A percentile compares a stretch with the other conserved stretches of the same genome.
Conservation (phyloP, 2,113 vertebrate species). For the Galbula dea region DNA sequence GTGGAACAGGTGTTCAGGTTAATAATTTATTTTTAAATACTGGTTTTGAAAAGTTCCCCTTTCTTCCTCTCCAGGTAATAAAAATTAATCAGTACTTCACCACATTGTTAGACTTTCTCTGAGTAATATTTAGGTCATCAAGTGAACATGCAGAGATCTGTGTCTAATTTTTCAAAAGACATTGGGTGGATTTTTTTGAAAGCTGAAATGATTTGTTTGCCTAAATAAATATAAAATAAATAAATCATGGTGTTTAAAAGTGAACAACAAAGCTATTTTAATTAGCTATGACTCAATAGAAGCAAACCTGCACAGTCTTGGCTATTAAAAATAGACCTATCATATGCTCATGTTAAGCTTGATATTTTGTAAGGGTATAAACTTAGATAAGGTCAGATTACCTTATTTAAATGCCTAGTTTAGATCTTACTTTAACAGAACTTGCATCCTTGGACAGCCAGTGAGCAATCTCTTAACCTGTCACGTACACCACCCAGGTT, state of each 20-base stretch:
- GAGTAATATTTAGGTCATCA: background rate
- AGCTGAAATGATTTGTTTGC: background rate
- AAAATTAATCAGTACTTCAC: background rate
- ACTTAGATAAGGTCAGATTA: background rate
- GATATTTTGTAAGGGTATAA: background rate
- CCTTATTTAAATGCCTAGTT: background rate
- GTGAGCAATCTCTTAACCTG: background rate
- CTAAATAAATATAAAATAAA: background rate
- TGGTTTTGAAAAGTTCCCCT: conserved; percentile 14
- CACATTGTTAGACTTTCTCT: background rate
- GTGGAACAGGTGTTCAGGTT: conserved; percentile 56
- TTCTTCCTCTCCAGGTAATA: background rate
- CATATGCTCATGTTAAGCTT: background rate
- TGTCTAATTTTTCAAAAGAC: background rate
- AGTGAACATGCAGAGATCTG: background rate
- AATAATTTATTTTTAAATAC: conserved; percentile 56
- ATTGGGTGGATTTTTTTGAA: background rate
- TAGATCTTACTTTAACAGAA: background rate
- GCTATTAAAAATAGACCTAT: conserved; percentile 32
- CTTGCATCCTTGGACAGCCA: background rate
- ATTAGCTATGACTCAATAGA: conserved; percentile 23
- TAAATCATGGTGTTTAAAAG: background rate
- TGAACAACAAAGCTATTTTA: background rate
- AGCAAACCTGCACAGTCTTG: background rate
- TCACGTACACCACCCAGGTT: background rate